Percentiles rank a stretch among this genome's conserved stretches.
Conservation (phyloP, 1,140 invertebrate genomes). For the Thaumetopoea pityocampa region DNA sequence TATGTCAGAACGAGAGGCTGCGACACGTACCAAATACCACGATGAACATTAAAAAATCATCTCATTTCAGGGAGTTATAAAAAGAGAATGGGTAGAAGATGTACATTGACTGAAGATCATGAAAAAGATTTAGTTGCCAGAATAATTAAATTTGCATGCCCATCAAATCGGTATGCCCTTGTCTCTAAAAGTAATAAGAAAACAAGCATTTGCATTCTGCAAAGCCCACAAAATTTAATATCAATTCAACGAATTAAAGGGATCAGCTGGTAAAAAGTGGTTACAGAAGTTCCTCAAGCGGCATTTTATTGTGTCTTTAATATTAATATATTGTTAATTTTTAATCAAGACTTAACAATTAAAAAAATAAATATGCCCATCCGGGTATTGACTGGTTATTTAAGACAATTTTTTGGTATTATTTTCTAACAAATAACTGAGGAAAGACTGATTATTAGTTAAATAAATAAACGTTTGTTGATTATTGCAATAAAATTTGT, state of each 20-base stretch:
- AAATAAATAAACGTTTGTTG: too few relatives aligned
- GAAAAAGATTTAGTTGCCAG: slow-evolving; percentile 25
- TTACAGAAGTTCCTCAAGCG: slow-evolving; percentile 25
- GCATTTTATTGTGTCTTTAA: too few relatives aligned
- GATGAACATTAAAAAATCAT: slow-evolving; percentile 31
- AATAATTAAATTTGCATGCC: slow-evolving; percentile 32
- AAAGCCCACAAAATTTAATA: slow-evolving; percentile 19
- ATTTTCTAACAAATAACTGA: too few relatives aligned
- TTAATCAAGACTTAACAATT: too few relatives aligned
- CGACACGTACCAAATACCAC: slow-evolving; percentile 27
- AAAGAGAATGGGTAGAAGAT: slow-evolving; percentile 22
- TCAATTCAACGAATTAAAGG: slow-evolving; percentile 7
- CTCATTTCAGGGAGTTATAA: slow-evolving; percentile 13
- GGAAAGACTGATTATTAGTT: too few relatives aligned
- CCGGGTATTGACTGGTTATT: too few relatives aligned
- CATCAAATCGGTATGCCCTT: slow-evolving; percentile 31
- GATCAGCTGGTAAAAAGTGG: slow-evolving; percentile 28
- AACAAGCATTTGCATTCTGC: slow-evolving; percentile 18
- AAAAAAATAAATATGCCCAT: too few relatives aligned
- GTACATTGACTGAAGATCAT: slow-evolving; percentile 25
- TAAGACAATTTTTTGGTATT: too few relatives aligned
- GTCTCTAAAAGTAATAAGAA: slow-evolving; percentile 20
- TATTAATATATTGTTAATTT: too few relatives aligned
- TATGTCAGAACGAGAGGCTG: slow-evolving; percentile 20
- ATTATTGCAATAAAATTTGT: too few relatives aligned